phyloP scores from a whole-genome alignment of 2,797 vertebrate species.

The Anguilla anguilla region DNA sequence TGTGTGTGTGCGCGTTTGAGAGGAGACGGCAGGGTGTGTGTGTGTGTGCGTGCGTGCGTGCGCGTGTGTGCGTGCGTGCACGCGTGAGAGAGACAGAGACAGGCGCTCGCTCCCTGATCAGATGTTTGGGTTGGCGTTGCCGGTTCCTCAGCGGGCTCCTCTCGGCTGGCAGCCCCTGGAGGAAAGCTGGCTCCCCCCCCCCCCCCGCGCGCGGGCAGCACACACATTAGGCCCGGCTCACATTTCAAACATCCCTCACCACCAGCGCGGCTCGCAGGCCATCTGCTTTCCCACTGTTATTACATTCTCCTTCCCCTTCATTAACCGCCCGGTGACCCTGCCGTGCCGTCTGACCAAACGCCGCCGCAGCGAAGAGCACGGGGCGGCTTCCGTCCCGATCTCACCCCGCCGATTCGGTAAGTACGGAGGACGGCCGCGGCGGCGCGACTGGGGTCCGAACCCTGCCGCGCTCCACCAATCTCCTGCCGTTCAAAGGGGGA shows the following conservation, averaged over 20 bases:
- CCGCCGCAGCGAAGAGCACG: not conserved
- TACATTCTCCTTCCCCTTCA: not conserved
- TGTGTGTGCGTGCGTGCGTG: not conserved
- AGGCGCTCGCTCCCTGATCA: not conserved
- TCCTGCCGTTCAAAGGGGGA: slow-evolving; percentile 46
- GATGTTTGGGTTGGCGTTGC: not conserved
- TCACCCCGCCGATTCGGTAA: not conserved
- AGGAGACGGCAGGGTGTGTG: not conserved
- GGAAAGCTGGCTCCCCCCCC: not conserved
- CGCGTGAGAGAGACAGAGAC: not conserved
- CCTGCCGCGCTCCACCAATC: slow-evolving; percentile 36
- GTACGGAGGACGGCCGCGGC: not conserved
- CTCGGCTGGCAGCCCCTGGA: slow-evolving; percentile 12
- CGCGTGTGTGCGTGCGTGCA: not conserved
- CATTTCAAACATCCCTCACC: slow-evolving; percentile 28
- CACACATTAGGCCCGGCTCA: slow-evolving; percentile 1
- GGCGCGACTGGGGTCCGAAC: slow-evolving; percentile 39
- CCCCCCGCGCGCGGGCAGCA: not conserved
- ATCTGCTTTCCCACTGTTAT: not conserved
- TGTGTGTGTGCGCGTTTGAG: not conserved
- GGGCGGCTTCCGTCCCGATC: not conserved
- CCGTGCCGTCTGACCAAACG: not conserved
- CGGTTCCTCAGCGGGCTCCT: not conserved
- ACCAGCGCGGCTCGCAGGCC: slow-evolving; percentile 10
- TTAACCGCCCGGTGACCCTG: slow-evolving; percentile 4